A percentile compares a stretch with the other conserved stretches of the same genome.
These are phyloP conservation scores for Coelopa pilipes DNA, from an alignment of 2,888 invertebrate species.

Conservation along the genomic window DNA sequence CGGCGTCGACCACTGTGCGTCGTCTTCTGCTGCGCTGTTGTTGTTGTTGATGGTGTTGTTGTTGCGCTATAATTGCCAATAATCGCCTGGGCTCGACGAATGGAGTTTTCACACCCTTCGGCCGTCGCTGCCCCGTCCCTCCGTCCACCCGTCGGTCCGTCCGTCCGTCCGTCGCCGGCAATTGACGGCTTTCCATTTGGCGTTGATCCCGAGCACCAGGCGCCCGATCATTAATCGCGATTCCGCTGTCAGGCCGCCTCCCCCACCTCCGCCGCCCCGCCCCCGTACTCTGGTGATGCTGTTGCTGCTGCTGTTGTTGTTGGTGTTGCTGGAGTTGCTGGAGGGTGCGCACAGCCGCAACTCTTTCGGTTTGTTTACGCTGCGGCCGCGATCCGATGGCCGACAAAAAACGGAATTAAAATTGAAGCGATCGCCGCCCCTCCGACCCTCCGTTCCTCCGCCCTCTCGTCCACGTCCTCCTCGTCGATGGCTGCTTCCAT, in stretches of 20 bases:
- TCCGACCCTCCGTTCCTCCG: neutral
- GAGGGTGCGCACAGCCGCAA: slow-evolving; percentile 12
- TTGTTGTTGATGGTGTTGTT: no score
- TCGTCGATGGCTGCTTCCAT: slow-evolving; percentile 17
- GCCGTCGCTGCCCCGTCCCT: neutral
- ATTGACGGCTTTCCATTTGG: neutral
- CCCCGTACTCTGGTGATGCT: neutral
- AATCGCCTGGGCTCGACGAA: neutral
- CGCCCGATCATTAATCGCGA: no score
- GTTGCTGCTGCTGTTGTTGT: neutral
- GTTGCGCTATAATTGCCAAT: no score
- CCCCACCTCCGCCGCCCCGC: neutral
- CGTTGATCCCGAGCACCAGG: neutral
- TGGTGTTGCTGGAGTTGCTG: neutral
- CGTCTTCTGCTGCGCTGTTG: no score
- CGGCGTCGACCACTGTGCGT: no score
- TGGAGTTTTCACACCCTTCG: neutral
- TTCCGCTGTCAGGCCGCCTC: no score
- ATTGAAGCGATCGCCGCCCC: slow-evolving; percentile 10
- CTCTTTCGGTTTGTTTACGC: slow-evolving; percentile 27
- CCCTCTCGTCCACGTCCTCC: neutral
- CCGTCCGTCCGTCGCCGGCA: neutral
- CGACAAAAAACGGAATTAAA: slow-evolving; percentile 11
- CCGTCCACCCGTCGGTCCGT: neutral
- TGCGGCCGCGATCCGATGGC: neutral